phyloP scores from a whole-genome alignment of 2,113 vertebrate genomes.

The Delphinapterus leucas region DNA sequence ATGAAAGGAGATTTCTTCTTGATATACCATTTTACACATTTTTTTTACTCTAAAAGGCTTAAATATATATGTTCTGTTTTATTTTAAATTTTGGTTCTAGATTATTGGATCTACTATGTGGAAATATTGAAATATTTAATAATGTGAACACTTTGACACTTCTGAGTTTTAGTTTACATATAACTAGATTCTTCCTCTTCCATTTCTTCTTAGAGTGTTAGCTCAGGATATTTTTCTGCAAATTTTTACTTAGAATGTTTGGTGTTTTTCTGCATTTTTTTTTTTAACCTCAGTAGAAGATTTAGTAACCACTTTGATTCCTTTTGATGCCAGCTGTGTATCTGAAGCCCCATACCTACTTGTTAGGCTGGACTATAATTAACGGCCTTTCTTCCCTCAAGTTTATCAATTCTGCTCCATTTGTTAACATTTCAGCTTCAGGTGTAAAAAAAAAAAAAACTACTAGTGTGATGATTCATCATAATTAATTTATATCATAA shows the following conservation, averaged over 20 bases:
- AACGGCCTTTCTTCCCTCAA: neutral
- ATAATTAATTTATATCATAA: slow-evolving; percentile 11
- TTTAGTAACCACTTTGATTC: neutral
- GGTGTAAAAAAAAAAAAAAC: neutral
- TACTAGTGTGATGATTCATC: slow-evolving; percentile 26
- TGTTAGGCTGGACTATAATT: neutral
- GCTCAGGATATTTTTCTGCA: neutral
- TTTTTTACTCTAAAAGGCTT: neutral
- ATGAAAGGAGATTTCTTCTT: neutral
- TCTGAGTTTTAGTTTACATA: neutral
- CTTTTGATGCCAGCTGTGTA: neutral
- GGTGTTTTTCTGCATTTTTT: neutral
- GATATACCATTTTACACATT: neutral
- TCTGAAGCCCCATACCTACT: neutral
- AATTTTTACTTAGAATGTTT: neutral
- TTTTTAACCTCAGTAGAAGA: neutral
- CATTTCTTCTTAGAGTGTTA: neutral
- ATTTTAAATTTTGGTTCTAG: neutral
- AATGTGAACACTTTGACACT: neutral
- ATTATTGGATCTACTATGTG: neutral
- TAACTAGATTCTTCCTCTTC: neutral
- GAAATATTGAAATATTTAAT: neutral
- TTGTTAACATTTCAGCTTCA: neutral
- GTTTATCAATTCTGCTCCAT: neutral
- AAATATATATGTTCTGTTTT: neutral